These are phyloP conservation scores for Epirrhoe alternata DNA, from an alignment of 2,888 invertebrate genomes.

Conservation along the genomic window DNA sequence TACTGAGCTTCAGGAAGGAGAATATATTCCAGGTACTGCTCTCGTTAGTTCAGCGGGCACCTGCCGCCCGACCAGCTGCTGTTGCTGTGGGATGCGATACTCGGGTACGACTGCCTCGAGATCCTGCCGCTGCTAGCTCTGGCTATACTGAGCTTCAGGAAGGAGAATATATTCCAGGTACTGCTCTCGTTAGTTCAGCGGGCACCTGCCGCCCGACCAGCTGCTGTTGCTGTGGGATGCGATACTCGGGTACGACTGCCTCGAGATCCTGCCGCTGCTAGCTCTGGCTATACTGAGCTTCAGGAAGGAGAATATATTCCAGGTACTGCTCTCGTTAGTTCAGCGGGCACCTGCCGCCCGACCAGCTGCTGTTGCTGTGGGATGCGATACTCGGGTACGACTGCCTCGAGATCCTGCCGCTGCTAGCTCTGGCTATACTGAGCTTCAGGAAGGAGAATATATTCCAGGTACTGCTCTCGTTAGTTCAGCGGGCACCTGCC, in stretches of 20 bases:
- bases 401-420: conserved; percentile 94
- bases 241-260: conserved; percentile 94
- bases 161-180: conserved; percentile 90
- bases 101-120: conserved; percentile 97
- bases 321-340: conserved; percentile 77
- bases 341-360: conserved; percentile 96
- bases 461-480: conserved; percentile 73
- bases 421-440: conserved; percentile 93
- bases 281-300: conserved; percentile 94
- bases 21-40: conserved; percentile 87
- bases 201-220: conserved; percentile 96
- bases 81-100: conserved; percentile 94
- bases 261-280: conserved; percentile 94
- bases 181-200: conserved; percentile 87
- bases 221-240: conserved; percentile 97
- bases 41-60: conserved; percentile 92
- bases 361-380: conserved; percentile 96
- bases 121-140: conserved; percentile 94
- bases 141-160: conserved; percentile 93
- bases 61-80: conserved; percentile 96
- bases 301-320: conserved; percentile 93
- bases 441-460: conserved; percentile 95
- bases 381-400: conserved; percentile 96
- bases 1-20: conserved; percentile 93
- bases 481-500: conserved; percentile 96